These are phyloP conservation scores for Anthrax anthrax DNA, from an alignment of 2,888 invertebrate species.

Conservation along the genomic window DNA sequence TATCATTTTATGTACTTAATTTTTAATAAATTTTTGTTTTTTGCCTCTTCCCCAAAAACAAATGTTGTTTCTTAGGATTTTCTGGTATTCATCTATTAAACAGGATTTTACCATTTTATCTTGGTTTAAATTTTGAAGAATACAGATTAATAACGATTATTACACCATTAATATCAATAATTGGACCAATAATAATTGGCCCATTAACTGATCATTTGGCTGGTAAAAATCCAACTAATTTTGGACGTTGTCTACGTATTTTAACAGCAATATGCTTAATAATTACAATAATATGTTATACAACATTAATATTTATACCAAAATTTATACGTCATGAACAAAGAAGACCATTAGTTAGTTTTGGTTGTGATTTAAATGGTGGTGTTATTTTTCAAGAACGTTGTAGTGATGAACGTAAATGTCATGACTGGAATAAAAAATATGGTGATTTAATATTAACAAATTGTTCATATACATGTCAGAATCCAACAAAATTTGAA, in stretches of 20 bases:
- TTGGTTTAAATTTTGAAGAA: constrained; percentile 58
- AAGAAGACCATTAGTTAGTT: constrained; percentile 44
- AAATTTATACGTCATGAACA: constrained; percentile 45
- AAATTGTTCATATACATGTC: constrained; percentile 58
- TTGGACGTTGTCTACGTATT: constrained; percentile 51
- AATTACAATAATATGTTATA: constrained; percentile 53
- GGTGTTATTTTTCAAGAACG: constrained; percentile 60
- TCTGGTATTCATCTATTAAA: constrained; percentile 72
- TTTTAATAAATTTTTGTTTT: not conserved
- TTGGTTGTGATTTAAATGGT: constrained; percentile 55
- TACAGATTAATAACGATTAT: constrained; percentile 63
- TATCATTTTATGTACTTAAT: too few relatives aligned
- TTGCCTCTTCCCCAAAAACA: not conserved
- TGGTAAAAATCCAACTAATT: constrained; percentile 27
- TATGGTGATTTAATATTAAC: constrained; percentile 50
- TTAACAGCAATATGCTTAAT: constrained; percentile 54
- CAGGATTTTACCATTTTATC: constrained; percentile 40
- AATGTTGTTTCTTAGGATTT: constrained; percentile 43
- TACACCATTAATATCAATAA: constrained; percentile 61
- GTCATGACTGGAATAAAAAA: constrained; percentile 51
- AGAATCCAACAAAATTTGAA: constrained; percentile 33
- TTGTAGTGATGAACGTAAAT: constrained; percentile 50
- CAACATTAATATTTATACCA: constrained; percentile 51
- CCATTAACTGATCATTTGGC: constrained; percentile 53
- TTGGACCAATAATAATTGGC: constrained; percentile 64